Evolutionary conservation across 2,113 vertebrate genomes (phyloP).

Genomic region (Donacobius atricapilla): DNA sequence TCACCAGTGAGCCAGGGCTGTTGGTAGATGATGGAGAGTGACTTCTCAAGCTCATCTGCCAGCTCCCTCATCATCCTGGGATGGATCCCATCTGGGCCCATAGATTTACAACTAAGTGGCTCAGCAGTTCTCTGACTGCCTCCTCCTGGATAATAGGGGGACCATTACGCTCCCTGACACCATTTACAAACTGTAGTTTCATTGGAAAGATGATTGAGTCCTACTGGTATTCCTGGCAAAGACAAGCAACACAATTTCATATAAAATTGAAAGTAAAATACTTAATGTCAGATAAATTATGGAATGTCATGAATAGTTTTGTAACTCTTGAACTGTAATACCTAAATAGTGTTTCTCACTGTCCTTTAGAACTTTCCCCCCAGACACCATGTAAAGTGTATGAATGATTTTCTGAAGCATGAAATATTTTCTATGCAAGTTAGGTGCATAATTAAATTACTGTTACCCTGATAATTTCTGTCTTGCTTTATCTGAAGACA

Average conservation of each 20-base stretch:
- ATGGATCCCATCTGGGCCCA: not conserved
- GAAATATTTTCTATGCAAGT: not conserved
- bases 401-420: not conserved
- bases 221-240: not conserved
- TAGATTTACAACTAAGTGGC: not conserved
- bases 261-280: not conserved
- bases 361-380: not conserved
- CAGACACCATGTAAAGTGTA: not conserved
- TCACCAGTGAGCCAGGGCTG: not conserved
- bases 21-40: not conserved
- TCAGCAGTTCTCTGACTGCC: not conserved
- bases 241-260: not conserved
- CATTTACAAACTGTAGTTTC: not conserved
- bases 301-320: not conserved
- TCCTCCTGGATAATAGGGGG: not conserved
- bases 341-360: not conserved
- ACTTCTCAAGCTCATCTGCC: not conserved
- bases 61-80: not conserved
- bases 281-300: not conserved
- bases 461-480: not conserved
- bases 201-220: not conserved
- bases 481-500: not conserved
- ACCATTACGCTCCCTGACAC: not conserved
- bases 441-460: not conserved
- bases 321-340: not conserved